Evolutionary conservation across 2,797 vertebrate species (phyloP).

Genomic region (Nasua narica): DNA sequence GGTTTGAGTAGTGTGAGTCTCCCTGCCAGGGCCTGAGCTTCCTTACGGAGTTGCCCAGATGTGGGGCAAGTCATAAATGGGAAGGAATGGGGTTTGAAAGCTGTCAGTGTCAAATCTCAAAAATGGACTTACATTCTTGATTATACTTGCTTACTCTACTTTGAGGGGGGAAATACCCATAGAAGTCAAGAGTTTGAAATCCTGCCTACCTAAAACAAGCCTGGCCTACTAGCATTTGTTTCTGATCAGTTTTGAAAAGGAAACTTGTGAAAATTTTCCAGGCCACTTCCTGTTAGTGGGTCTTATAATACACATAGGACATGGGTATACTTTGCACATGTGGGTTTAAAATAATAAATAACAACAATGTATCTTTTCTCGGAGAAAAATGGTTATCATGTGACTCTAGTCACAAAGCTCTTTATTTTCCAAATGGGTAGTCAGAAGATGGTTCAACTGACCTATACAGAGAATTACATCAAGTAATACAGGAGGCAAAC

Average conservation of each 20-base stretch:
- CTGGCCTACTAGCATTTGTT: background rate
- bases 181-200: background rate
- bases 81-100: background rate
- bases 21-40: background rate
- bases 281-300: background rate
- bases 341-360: background rate
- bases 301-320: background rate
- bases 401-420: no score
- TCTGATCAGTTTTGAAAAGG: background rate
- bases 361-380: background rate
- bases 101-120: background rate
- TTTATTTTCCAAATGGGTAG: background rate
- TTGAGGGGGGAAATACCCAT: background rate
- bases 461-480: background rate
- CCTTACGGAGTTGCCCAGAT: background rate
- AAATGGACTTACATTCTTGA: background rate
- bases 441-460: background rate
- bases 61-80: fast-evolving
- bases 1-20: background rate
- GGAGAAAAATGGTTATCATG: background rate
- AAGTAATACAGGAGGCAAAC: background rate
- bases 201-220: background rate
- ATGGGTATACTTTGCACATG: background rate
- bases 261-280: background rate
- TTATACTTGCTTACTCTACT: background rate